Conservation (phyloP, 2,888 invertebrate species). For the Drosophila paranaensis region DNA sequence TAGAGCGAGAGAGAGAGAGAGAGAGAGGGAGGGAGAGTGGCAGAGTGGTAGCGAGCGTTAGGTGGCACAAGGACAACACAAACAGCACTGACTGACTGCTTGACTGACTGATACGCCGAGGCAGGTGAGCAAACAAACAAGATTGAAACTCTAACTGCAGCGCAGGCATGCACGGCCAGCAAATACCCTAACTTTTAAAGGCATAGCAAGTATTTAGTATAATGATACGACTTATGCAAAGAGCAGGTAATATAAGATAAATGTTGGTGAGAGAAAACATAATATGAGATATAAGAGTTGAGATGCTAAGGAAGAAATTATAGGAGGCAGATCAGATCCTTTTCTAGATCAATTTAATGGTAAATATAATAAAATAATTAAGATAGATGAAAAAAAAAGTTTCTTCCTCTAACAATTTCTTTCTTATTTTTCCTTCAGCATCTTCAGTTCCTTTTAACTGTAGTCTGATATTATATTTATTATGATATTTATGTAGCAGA, state of each 20-base stretch:
- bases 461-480: too few species aligned
- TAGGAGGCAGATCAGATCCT: too few species aligned
- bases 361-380: too few species aligned
- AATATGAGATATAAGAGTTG: not conserved
- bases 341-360: too few species aligned
- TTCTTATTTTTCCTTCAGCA: too few species aligned
- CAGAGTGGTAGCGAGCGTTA: not conserved
- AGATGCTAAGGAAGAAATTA: not conserved
- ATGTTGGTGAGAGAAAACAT: not conserved
- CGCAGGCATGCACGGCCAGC: not conserved
- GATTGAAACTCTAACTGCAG: constrained; percentile 55
- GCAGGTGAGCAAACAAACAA: constrained; percentile 55
- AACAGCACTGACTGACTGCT: constrained; percentile 38
- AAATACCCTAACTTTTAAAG: constrained; percentile 8
- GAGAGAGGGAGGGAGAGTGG: not conserved
- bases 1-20: not conserved
- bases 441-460: too few species aligned
- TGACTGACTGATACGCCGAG: constrained; percentile 44
- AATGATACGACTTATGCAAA: not conserved
- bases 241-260: not conserved
- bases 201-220: not conserved
- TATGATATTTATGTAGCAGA: too few species aligned
- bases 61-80: constrained; percentile 48
- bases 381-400: too few species aligned
- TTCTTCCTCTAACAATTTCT: too few species aligned